Evolutionary conservation across 2,888 invertebrate genomes (phyloP).

Genomic region (Ophion ellenae): DNA sequence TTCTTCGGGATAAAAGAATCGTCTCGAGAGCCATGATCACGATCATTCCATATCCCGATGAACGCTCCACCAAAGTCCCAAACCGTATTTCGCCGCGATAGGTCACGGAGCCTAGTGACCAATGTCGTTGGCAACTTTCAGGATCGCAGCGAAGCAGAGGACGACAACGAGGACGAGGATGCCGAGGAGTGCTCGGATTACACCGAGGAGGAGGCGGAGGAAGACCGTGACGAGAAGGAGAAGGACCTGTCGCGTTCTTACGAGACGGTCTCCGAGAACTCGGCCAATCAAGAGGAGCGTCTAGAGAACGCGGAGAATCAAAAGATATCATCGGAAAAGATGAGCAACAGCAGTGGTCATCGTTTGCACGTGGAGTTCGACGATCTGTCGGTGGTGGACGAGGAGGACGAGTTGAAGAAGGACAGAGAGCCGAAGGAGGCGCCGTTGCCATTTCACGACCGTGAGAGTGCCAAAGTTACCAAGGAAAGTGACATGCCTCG

Average conservation of each 20-base stretch:
- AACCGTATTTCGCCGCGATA: not conserved
- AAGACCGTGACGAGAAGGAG: conserved; percentile 70
- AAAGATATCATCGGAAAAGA: conserved; percentile 85
- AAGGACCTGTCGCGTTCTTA: conserved; percentile 74
- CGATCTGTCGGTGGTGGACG: conserved; percentile 91
- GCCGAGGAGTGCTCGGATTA: conserved; percentile 72
- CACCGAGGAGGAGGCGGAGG: conserved; percentile 69
- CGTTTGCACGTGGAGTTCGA: conserved; percentile 86
- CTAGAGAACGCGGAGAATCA: conserved; percentile 82
- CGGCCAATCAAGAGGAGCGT: conserved; percentile 74
- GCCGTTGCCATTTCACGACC: not conserved
- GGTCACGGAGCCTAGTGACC: not conserved
- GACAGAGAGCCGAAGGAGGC: conserved; percentile 70
- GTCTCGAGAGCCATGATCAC: no score
- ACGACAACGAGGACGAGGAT: conserved; percentile 64
- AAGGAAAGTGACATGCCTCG: conserved; percentile 49
- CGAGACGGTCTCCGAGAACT: conserved; percentile 79
- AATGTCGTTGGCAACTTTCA: conserved; percentile 59
- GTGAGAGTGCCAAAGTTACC: conserved; percentile 43
- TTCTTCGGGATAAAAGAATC: no score
- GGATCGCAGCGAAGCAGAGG: conserved; percentile 78
- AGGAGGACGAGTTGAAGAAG: conserved; percentile 85
- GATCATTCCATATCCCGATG: no score
- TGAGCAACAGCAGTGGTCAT: conserved; percentile 73
- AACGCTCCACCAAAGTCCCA: no score